Evolutionary conservation across 2,113 vertebrate species (phyloP).

Genomic region (Tyto alba): DNA sequence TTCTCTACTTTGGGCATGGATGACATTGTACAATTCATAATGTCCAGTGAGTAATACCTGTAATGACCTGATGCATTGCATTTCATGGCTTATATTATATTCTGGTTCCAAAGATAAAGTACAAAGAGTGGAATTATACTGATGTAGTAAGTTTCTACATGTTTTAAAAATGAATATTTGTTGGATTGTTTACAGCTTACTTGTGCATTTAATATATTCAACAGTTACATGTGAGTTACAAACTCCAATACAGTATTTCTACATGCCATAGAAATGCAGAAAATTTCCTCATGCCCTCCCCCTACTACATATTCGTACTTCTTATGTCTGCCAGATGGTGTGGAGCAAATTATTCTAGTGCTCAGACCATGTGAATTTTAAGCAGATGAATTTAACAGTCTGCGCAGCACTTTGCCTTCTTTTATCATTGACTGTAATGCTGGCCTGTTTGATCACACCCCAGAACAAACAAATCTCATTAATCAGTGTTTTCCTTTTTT

Average conservation of each 20-base stretch:
- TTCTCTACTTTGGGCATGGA: background rate
- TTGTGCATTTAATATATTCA: background rate
- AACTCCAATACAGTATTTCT: conserved; percentile 25
- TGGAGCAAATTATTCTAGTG: conserved; percentile 67
- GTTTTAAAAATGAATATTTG: conserved; percentile 10
- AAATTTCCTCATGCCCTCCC: conserved; percentile 12
- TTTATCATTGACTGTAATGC: conserved; percentile 8
- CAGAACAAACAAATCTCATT: background rate
- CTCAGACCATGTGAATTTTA: conserved; percentile 65
- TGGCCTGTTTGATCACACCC: conserved; percentile 24
- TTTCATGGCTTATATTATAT: background rate
- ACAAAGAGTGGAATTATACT: background rate
- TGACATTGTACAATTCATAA: background rate
- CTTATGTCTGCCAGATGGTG: conserved; percentile 67
- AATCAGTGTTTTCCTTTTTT: background rate
- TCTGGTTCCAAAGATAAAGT: background rate
- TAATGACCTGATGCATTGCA: background rate
- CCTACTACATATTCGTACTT: background rate
- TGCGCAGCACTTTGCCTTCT: background rate
- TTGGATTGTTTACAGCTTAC: conserved; percentile 34
- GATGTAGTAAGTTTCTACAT: background rate
- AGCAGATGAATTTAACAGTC: conserved; percentile 55
- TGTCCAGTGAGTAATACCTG: background rate
- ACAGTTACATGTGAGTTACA: background rate
- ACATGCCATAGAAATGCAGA: background rate